phyloP scores from a whole-genome alignment of 2,797 vertebrate species.

The Galaxias olidus region DNA sequence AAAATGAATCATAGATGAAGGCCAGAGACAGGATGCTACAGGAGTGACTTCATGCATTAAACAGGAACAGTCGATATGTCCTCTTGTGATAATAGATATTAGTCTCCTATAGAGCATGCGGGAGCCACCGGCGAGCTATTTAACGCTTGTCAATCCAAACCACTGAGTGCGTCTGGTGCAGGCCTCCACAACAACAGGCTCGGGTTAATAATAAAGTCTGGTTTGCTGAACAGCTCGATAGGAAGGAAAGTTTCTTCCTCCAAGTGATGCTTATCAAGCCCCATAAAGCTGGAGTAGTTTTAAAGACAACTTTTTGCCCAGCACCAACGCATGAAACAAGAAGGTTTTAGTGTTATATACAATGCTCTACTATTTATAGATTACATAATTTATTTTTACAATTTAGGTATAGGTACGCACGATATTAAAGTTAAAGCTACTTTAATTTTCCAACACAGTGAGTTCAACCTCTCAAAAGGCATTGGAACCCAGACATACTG shows the following conservation, averaged over 20 bases:
- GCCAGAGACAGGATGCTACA: constrained; percentile 77
- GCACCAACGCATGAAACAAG: too few relatives aligned
- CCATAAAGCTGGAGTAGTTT: too few relatives aligned
- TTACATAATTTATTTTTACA: constrained; percentile 7
- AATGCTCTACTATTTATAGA: too few relatives aligned
- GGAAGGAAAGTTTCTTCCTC: background rate
- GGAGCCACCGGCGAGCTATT: constrained; percentile 72
- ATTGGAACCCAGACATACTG: constrained; percentile 58
- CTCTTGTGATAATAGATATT: constrained; percentile 80
- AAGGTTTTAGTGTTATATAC: too few relatives aligned
- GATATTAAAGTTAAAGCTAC: constrained; percentile 59
- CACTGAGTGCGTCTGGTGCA: constrained; percentile 43
- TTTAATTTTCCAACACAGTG: constrained; percentile 33
- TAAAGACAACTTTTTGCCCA: too few relatives aligned
- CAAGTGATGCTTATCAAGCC: too few relatives aligned
- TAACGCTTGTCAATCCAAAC: constrained; percentile 76
- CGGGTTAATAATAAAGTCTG: constrained; percentile 37
- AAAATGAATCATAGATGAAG: constrained; percentile 84
- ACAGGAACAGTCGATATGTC: constrained; percentile 79
- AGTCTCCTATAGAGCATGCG: constrained; percentile 64
- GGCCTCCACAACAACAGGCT: constrained; percentile 34
- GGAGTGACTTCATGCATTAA: constrained; percentile 78
- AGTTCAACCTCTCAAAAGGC: constrained; percentile 65
- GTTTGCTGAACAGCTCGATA: constrained; percentile 43
- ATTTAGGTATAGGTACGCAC: constrained; percentile 58